A percentile compares a stretch with the other conserved stretches of the same genome.
Conservation (phyloP, 2,113 vertebrate species). For the Glaucidium brasilianum region DNA sequence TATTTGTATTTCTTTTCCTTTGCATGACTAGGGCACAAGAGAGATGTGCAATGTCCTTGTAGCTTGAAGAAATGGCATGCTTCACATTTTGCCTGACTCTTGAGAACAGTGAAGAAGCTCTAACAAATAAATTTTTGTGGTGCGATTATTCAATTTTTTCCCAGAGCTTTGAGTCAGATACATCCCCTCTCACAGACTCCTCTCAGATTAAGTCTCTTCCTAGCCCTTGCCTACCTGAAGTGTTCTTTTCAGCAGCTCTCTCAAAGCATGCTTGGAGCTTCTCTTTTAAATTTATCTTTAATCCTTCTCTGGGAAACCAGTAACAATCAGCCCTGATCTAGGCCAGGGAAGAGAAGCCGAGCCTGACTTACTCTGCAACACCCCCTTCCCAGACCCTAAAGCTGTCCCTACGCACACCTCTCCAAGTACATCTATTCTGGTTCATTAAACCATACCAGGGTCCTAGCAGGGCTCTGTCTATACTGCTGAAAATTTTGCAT, state of each 20-base stretch:
- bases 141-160: not conserved
- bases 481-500: not conserved
- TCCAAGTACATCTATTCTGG: not conserved
- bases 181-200: not conserved
- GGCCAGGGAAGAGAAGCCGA: not conserved
- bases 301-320: not conserved
- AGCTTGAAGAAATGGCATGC: not conserved
- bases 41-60: not conserved
- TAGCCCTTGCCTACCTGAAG: not conserved
- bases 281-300: not conserved
- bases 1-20: not conserved
- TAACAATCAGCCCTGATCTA: not conserved
- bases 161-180: not conserved
- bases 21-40: not conserved
- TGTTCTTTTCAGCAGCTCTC: not conserved
- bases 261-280: not conserved
- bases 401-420: not conserved
- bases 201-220: not conserved
- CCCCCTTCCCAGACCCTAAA: not conserved
- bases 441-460: not conserved
- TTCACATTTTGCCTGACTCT: not conserved
- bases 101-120: not conserved
- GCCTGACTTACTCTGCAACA: not conserved
- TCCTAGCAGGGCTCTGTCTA: not conserved
- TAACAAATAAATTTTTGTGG: not conserved